Percentiles rank a stretch among this genome's conserved stretches.
Conservation (phyloP, 1,140 invertebrate species). For the Ephestia elutella region DNA sequence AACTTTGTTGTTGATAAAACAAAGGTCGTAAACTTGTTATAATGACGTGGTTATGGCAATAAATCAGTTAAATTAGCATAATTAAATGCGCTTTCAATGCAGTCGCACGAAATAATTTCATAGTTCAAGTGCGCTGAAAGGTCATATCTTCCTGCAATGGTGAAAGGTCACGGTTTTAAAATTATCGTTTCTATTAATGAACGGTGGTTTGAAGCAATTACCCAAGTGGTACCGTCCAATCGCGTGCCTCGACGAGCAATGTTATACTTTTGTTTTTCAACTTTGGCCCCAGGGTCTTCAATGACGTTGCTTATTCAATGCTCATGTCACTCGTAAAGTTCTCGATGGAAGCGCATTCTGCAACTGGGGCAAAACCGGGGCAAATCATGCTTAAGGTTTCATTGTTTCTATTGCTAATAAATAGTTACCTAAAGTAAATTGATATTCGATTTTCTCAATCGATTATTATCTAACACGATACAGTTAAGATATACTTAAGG, state of each 20-base stretch:
- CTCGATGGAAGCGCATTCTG: conserved; percentile 1
- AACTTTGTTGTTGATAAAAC: too few relatives aligned
- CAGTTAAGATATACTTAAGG: too few relatives aligned
- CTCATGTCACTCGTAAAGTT: conserved; percentile 7
- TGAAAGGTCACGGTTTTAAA: conserved; percentile 60
- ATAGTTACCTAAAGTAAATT: too few relatives aligned
- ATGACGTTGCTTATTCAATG: conserved; percentile 12
- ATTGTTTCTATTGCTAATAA: not conserved
- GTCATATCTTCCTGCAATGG: conserved; percentile 38
- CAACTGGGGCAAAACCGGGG: not conserved
- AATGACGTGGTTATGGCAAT: not conserved
- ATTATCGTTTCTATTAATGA: conserved; percentile 57
- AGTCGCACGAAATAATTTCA: not conserved
- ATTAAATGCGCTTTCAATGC: conserved; percentile 30
- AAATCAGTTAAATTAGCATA: conserved; percentile 19
- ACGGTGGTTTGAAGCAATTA: conserved; percentile 47
- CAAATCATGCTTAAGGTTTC: not conserved
- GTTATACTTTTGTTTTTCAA: conserved; percentile 40
- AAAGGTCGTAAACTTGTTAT: too few relatives aligned
- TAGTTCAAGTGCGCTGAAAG: conserved; percentile 18
- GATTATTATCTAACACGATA: too few relatives aligned
- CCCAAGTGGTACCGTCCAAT: conserved; percentile 56
- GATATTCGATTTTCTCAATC: too few relatives aligned
- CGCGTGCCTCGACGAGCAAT: conserved; percentile 47
- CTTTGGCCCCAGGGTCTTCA: conserved; percentile 4